Base-by-base conservation (phyloP, 2,888 invertebrate species). In the Pilophorus perplexus region DNA sequence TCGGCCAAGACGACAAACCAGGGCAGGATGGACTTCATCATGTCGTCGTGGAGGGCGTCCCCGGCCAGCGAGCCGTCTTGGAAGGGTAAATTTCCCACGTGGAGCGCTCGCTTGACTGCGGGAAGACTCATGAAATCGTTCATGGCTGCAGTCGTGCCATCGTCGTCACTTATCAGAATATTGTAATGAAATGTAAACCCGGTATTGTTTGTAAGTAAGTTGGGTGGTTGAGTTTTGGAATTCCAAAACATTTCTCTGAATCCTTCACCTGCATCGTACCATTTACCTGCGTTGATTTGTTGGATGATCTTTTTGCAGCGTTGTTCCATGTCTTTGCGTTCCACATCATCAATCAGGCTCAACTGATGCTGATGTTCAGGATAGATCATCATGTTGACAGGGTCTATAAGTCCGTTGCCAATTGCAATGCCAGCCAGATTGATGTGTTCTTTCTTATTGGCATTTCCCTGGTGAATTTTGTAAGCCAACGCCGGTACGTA, bases 11-110 rank as follows among this genome's bases (percentile, higher is more conserved):
- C 85, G 0, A 83, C 80, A 64, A 90, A 79, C 83, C 86, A 85
- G 0, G 83, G 82, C 6, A 89, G 87, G 5, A 90, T 85, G 0
- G 88, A 87, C 74, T 90, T 84, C 87, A 93, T 89, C 0, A 92
- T 81, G 76, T 95, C 94, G 38, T 80, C 78, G 70, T 83, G 82
- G 16, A 95, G 77, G 75, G 86, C 81, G 6, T 80, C 73, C 75
- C 90, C 90, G 0, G 93, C 93, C 10, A 69, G 14, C 44, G 54
- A 33, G 18, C 67, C 67, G 10, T 42, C 55, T 22, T 66, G 40
- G 37, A 46, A 68, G 1, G 52, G 37, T 4, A 60, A 42, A n/a
- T 42, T 38, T 2, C 72, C 72, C 1, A 72, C 72, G 48, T 73
- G 73, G 6, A 73, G 48, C 3, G 46, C 50, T 44, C 46, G 50